Evolutionary conservation across 1,140 invertebrate species (phyloP), one percentile per base, ranked within the genome.

Genomic region (Hycleus phaleratus): DNA sequence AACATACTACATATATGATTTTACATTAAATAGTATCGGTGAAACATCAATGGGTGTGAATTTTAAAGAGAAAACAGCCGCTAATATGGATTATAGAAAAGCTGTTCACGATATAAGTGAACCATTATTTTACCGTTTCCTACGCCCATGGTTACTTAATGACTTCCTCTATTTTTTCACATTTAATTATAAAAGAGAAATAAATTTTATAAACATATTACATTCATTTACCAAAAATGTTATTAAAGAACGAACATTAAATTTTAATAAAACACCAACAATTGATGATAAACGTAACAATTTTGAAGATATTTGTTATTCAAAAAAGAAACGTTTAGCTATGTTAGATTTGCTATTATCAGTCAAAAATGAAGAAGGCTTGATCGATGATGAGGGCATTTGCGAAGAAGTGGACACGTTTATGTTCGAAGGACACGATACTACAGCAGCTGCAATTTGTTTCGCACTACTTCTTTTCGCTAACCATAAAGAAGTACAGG

Each of bases 1-100:
- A 26, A 44, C 45, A n/a, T 32, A 46, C 18, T 43, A 38, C 10
- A 60, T 62, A 7, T 32, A 47, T 10, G 32, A 55, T 4, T 60
- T 59, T n/a, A 56, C 61, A 3, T 26, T 62, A 6, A 43, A 46
- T 9, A 56, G 52, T 38, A 60, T 62, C 6, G 46, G 42, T 42
- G 88, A 92, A 73, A 87, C 88, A 49, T 86, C 88, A n/a, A 92
- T 93, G 88, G 91, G 90, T 2, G 82, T 79, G 24, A 79, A 79
- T 56, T 75, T 91, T 39, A 75, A 82, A 68, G 79, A 81, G 26
- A 81, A 84, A 69, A 69, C 74, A 49, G 69, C 81, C 49, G 73
- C 68, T 46, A 72, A 76, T 4, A 78, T 83, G 12, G 81, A 82
- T 24, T 81, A 86, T 58, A 87, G 88, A 66, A 78, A 82, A 2